These are phyloP conservation scores for Pristionchus arcanus DNA, from an alignment of 2,888 invertebrate species.

Conservation along the genomic window DNA sequence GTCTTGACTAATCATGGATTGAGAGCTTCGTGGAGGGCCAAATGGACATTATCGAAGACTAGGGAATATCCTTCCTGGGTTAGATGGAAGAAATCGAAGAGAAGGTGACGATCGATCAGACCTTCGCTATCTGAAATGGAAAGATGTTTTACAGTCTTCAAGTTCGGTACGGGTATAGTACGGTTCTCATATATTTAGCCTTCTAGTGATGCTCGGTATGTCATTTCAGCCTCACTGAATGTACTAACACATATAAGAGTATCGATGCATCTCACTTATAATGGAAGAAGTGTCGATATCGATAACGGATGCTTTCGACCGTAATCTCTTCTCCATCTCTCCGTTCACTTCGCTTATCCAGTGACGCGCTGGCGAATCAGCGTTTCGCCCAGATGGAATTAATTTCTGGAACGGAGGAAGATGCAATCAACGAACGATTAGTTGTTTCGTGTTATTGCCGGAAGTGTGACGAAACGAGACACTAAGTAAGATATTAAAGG, in stretches of 20 bases:
- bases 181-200: too few relatives aligned
- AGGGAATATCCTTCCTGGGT: constrained; percentile 44
- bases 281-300: constrained; percentile 46
- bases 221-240: too few relatives aligned
- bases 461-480: not conserved
- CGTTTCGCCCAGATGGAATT: constrained; percentile 18
- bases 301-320: not conserved
- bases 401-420: constrained; percentile 39
- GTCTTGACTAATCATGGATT: constrained; percentile 32
- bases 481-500: too few relatives aligned
- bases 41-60: constrained; percentile 35
- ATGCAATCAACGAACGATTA: not conserved
- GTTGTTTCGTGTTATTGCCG: not conserved
- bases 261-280: constrained; percentile 15
- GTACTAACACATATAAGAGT: not conserved
- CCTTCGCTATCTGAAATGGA: constrained; percentile 49
- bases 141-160: not conserved
- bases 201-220: too few relatives aligned
- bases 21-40: constrained; percentile 42
- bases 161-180: not conserved
- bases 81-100: constrained; percentile 54
- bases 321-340: not conserved
- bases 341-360: constrained; percentile 32
- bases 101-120: constrained; percentile 41
- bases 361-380: not conserved